Base-by-base conservation (phyloP, 2,797 vertebrate species). In the Lates japonicus region DNA sequence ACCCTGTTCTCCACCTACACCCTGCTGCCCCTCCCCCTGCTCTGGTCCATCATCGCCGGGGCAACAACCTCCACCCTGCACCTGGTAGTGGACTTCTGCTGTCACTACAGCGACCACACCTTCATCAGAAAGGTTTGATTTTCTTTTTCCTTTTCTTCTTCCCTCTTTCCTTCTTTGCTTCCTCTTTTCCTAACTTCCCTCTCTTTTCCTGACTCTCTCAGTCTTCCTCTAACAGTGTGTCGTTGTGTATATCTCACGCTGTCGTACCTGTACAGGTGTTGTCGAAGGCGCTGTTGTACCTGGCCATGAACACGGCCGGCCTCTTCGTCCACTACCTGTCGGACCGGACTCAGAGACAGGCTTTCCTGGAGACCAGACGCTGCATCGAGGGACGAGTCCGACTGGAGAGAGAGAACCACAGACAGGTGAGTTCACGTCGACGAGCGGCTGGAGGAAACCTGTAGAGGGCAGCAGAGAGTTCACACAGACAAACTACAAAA, bases 1-100 rank as follows among this genome's bases (percentile, higher is more conserved):
- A 92, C 83, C 4, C 80, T 94, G 1, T 95, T 94, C 74, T 88
- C 92, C 77, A 92, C 89, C 61, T 93, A 93, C 83, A 92, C 92
- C 0, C 81, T 93, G 64, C 74, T 95, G 64, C 91, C 93, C 19
- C 71, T 94, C 44, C 93, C 93, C 7, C 87, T 94, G 12, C 86
- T 92, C 29, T 94, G 93, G 94, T 87, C 93, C 64, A 92, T 94
- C 37, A 39, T 85, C 5, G 81, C 90, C 0, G 92, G 91, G 59
- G 69, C 74, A 8, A 81, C 87, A 25, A 92, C 93, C 48, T 80
- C 92, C 67, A 52, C 65, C 41, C 72, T 92, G 70, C 90, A 94
- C 62, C 88, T 95, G 25, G 39, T 93, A 54, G 74, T 89, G 80
- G 86, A 89, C 3, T 20, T 74, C 76, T 78, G 61, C 74, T 58